Evolutionary conservation across 37 sponge, comb jelly and placozoan genomes (phyloP), one percentile per base, ranked within the genome.

Genomic region (Halisarca cf. caerulea): DNA sequence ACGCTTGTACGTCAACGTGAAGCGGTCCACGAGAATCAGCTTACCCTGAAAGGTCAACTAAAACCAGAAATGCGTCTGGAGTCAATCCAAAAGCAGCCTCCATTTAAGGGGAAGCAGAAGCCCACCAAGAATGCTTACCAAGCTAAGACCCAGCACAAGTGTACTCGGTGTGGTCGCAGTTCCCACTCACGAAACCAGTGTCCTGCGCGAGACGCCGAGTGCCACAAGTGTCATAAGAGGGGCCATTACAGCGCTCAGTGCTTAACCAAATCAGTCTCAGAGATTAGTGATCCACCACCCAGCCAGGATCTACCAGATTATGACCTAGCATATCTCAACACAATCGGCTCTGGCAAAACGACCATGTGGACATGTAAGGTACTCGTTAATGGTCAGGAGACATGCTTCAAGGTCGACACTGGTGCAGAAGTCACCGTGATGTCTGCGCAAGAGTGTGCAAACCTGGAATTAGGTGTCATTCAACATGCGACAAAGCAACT

Each of bases 401-500:
- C 80, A 85, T 62, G n/a, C 79, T 61, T 36, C n/a, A n/a, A n/a
- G n/a, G n/a, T n/a, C n/a, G n/a, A n/a, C n/a, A n/a, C n/a, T n/a
- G n/a, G n/a, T n/a, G 86, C 86, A 24, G 86, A 85, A 39, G 79
- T 85, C 28, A 85, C 86, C 4, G 86, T 61, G 14, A 85, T 85
- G 7, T 78, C 64, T 7, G 79, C 54, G 15, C 28, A 34, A 17
- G 0, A 9, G 39, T 58, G 33, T 25, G 37, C 37, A 59, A 40
- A 42, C 45, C 27, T 85, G 24, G 66, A 66, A 62, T 36, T 23
- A 33, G 23, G 15, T 39, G 34, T 27, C 20, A 5, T 61, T 15
- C 58, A 78, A 68, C 27, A 24, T 18, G 66, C 86, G 27, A 78
- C 44, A 17, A 78, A 59, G 66, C 58, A 39, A 38, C 75, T 80